Conservation (phyloP, 1,140 invertebrate genomes). For the Meloidogyne floridensis region DNA sequence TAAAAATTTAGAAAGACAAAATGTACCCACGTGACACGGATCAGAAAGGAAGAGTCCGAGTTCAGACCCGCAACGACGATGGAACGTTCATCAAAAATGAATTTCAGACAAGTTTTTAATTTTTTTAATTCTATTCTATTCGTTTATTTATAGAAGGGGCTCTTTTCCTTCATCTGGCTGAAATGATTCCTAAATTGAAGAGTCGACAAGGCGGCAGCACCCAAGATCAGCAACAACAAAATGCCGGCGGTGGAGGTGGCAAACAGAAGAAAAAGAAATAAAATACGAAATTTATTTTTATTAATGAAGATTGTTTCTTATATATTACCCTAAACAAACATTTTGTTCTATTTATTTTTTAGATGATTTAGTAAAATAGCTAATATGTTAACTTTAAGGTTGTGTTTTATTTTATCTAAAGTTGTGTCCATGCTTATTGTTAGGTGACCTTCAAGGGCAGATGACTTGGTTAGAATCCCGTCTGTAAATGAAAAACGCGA, state of each 20-base stretch:
- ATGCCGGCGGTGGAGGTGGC: neutral
- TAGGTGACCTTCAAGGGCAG: no score
- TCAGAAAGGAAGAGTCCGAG: constrained; percentile 79
- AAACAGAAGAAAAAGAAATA: constrained; percentile 12
- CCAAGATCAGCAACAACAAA: neutral
- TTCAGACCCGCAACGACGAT: constrained; percentile 90
- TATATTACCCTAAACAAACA: no score
- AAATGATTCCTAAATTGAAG: constrained; percentile 89
- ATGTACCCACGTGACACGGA: constrained; percentile 84
- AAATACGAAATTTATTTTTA: neutral
- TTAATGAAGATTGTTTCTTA: no score
- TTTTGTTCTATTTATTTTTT: no score
- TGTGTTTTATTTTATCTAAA: no score
- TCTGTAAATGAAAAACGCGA: no score
- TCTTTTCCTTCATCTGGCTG: constrained; percentile 75
- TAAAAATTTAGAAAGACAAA: constrained; percentile 70
- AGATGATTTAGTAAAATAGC: no score
- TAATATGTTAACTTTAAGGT: no score
- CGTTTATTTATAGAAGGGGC: constrained; percentile 72
- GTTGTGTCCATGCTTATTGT: no score
- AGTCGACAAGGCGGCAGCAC: constrained; percentile 66
- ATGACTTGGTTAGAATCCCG: no score
- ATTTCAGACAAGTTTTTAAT: constrained; percentile 72
- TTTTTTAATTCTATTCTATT: neutral
- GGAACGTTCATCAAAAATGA: constrained; percentile 76